Percentiles rank a stretch among this genome's conserved stretches.
Conservation (phyloP, 2,113 vertebrate species). For the Pavo muticus region DNA sequence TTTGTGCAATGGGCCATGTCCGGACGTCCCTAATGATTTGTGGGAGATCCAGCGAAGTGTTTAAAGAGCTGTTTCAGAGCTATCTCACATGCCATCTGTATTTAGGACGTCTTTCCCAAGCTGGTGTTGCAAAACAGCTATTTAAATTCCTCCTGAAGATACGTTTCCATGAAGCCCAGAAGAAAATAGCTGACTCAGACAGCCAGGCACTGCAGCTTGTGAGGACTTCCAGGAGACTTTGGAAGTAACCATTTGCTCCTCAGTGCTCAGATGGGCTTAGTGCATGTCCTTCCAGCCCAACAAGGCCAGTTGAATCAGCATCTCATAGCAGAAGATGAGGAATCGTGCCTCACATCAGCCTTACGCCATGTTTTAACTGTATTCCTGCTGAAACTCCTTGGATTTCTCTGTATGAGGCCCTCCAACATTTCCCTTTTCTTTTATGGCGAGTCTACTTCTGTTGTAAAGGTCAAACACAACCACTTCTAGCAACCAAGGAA, state of each 20-base stretch:
- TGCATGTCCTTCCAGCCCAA: neutral
- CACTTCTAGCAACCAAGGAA: neutral
- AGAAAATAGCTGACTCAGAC: constrained; percentile 54
- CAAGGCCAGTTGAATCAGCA: neutral
- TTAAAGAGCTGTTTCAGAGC: constrained; percentile 4
- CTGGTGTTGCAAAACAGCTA: constrained; percentile 56
- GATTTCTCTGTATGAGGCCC: neutral
- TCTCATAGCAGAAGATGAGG: neutral
- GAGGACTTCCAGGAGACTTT: neutral
- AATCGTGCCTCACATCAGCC: neutral
- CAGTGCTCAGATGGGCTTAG: rapidly evolving
- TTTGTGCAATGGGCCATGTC: neutral
- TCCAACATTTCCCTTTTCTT: neutral
- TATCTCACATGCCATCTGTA: constrained; percentile 53
- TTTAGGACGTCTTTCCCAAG: constrained; percentile 64
- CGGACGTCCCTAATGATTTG: constrained; percentile 29
- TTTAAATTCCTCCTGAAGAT: constrained; percentile 56
- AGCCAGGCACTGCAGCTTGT: neutral
- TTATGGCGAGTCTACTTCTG: neutral
- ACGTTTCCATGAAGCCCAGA: constrained; percentile 45
- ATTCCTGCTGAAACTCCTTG: neutral
- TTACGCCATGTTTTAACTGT: neutral
- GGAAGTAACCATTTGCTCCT: neutral
- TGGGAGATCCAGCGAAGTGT: constrained; percentile 28
- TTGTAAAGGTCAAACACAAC: neutral